Conservation (phyloP, 1,140 invertebrate genomes). For the Phthorimaea operculella region DNA sequence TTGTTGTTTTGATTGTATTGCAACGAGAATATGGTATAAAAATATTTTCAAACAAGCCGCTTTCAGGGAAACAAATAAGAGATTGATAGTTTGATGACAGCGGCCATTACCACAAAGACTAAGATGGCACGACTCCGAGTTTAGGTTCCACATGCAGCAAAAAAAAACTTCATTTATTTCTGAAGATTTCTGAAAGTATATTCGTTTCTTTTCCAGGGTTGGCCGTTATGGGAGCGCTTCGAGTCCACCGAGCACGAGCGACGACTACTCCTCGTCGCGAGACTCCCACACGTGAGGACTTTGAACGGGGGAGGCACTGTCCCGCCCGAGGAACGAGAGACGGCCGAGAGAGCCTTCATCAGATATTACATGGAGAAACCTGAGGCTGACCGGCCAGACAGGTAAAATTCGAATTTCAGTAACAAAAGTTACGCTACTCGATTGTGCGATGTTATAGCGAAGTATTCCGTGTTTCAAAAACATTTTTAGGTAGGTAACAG, state of each 20-base stretch:
- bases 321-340: constrained; percentile 84
- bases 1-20: too few relatives aligned
- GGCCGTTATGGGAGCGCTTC: constrained; percentile 76
- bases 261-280: constrained; percentile 84
- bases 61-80: too few relatives aligned
- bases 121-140: too few relatives aligned
- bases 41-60: too few relatives aligned
- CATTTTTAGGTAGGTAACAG: too few relatives aligned
- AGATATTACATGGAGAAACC: constrained; percentile 90
- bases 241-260: constrained; percentile 90
- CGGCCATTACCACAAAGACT: too few relatives aligned
- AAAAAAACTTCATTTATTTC: too few relatives aligned
- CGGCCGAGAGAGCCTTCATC: constrained; percentile 94
- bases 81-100: too few relatives aligned
- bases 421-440: background rate
- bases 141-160: too few relatives aligned
- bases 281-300: constrained; percentile 84
- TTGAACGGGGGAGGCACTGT: constrained; percentile 91
- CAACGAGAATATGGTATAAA: too few relatives aligned
- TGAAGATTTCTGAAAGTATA: too few relatives aligned
- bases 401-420: constrained; percentile 50
- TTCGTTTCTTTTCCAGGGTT: constrained; percentile 60
- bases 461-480: background rate
- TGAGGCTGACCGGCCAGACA: constrained; percentile 80
- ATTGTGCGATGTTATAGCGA: background rate